These are phyloP conservation scores for Naso thynnoides DNA, from an alignment of 2,797 vertebrate species.

Conservation along the genomic window DNA sequence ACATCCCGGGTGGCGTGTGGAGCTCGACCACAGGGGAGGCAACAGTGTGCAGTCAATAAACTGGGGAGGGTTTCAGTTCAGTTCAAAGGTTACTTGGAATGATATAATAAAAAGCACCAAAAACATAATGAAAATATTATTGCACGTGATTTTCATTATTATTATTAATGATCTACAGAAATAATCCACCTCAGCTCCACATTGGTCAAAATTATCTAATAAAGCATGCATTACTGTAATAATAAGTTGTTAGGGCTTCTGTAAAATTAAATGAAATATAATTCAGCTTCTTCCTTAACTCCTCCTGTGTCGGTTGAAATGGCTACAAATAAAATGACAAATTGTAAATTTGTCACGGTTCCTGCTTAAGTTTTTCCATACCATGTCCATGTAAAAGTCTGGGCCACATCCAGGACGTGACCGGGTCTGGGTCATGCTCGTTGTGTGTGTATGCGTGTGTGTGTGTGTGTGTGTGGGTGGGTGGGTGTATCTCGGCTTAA, in stretches of 20 bases:
- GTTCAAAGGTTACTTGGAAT: conserved; percentile 37
- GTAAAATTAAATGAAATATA: not conserved
- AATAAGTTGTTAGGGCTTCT: not conserved
- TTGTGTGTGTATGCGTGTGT: conserved; percentile 38
- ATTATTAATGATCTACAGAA: not conserved
- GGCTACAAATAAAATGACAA: not conserved
- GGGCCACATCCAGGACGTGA: conserved; percentile 10
- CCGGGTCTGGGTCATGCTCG: conserved; percentile 31
- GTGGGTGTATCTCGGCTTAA: conserved; percentile 29
- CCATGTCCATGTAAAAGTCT: conserved; percentile 37
- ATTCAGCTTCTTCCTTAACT: not conserved
- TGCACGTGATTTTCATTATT: not conserved
- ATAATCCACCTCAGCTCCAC: not conserved
- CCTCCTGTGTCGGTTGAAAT: not conserved
- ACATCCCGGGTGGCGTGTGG: conserved; percentile 61
- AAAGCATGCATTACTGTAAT: not conserved
- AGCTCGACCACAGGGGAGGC: conserved; percentile 58
- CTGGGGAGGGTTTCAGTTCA: conserved; percentile 7
- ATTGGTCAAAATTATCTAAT: not conserved
- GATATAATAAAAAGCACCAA: conserved; percentile 16
- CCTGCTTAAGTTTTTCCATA: conserved; percentile 6
- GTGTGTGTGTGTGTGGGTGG: conserved; percentile 25
- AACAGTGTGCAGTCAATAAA: conserved; percentile 57
- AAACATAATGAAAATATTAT: not conserved
- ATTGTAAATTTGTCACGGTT: not conserved